Conservation (phyloP, 2,888 invertebrate species). For the Trissolcus brochymenae region DNA sequence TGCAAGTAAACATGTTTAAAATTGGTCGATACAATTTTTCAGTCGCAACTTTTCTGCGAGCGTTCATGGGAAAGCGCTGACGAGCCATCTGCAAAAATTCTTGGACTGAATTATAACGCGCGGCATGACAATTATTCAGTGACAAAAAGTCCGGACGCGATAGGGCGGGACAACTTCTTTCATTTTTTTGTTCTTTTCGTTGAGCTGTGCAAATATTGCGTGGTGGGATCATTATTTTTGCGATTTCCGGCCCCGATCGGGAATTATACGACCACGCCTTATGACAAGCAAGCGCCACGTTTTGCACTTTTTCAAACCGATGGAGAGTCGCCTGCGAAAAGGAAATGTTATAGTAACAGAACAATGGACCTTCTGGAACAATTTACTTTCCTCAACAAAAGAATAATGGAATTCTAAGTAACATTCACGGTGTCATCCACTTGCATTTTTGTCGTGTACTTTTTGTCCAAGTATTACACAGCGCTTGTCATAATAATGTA, state of each 20-base stretch:
- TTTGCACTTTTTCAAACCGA: constrained; percentile 26
- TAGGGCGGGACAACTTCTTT: constrained; percentile 12
- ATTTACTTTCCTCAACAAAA: constrained; percentile 34
- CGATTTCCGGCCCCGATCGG: constrained; percentile 55
- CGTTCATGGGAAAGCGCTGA: constrained; percentile 16
- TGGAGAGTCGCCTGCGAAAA: constrained; percentile 9
- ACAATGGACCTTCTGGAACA: constrained; percentile 25
- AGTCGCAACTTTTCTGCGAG: constrained; percentile 11
- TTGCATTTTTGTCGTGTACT: constrained; percentile 3
- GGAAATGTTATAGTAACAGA: constrained; percentile 50
- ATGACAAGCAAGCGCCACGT: constrained; percentile 34
- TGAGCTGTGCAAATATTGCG: constrained; percentile 49
- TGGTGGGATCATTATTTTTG: constrained; percentile 51
- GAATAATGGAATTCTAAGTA: constrained; percentile 27
- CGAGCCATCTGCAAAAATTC: constrained; percentile 45
- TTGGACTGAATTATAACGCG: background rate
- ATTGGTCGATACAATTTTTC: constrained; percentile 31
- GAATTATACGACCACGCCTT: constrained; percentile 50
- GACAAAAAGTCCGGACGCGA: constrained; percentile 49
- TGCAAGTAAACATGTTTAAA: constrained; percentile 5
- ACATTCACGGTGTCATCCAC: constrained; percentile 8
- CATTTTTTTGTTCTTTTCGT: constrained; percentile 13
- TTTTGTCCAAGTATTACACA: constrained; percentile 4
- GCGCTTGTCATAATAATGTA: background rate
- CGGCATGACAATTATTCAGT: constrained; percentile 43